Base-by-base conservation (phyloP, 53 echinoderm and acorn worm genomes). In the Pentamera pediparva region DNA sequence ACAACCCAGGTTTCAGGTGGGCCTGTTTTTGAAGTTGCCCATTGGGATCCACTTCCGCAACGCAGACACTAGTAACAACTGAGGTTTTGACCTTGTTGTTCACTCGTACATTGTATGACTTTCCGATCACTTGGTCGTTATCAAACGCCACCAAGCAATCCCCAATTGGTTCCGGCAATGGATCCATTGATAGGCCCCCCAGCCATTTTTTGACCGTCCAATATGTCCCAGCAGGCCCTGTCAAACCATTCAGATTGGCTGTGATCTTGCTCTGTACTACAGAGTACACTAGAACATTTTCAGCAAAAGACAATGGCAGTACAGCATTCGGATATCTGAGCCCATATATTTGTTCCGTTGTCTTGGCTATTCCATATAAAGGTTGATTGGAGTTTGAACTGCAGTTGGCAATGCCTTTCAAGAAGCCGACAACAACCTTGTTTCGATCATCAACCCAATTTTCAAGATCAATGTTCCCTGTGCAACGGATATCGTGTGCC, bases 111-210 rank as follows among this genome's bases (percentile, higher is more conserved):
- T 56, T 22, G 22, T 58, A 75, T 17, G 33, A 28, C 58, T 75
- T 75, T 12, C 75, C 75, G 13, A 75, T 75, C 3, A 75, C 75
- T 58, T 75, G 75, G 21, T 75, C n/a, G n/a, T n/a, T n/a, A n/a
- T n/a, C n/a, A n/a, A n/a, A n/a, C n/a, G n/a, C n/a, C n/a, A n/a
- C n/a, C 75, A 38, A 13, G 22, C 18, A 11, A 18, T 57, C 57
- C 32, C 75, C 75, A 35, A 8, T 18, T 32, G 75, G 75, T 2
- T 35, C 29, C 17, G 75, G 36, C 35, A 35, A 8, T 29, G 32
- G 33, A 48, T 75, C 35, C 3, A 17, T 5, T 32, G 75, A 29
- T 18, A 22, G 40, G 43, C 39, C 29, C 26, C 29, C 39, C 12
- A 41, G 25, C 43, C 69, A 67, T 21, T 67, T 33, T 32, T 35